A percentile compares a stretch with the other conserved stretches of the same genome.
Conservation (phyloP, 1,140 invertebrate species). For the Elysia chlorotica region DNA sequence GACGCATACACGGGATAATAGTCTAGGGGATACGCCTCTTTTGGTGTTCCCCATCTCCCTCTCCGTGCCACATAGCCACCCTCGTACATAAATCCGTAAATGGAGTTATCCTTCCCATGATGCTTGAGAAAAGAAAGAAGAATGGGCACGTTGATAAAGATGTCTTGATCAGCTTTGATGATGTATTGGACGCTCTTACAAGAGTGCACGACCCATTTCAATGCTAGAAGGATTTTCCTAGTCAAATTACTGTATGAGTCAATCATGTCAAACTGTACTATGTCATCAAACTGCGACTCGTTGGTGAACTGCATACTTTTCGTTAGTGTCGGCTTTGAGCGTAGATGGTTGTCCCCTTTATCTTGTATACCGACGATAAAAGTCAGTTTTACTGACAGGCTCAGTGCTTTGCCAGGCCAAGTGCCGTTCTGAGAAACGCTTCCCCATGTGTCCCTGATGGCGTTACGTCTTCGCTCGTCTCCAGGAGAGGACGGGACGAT, state of each 20-base stretch:
- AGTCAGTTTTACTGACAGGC: too few species aligned
- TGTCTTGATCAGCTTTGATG: constrained; percentile 67
- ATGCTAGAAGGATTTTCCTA: constrained; percentile 10
- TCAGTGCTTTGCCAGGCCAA: too few species aligned
- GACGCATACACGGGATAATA: constrained; percentile 47
- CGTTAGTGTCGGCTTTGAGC: not conserved
- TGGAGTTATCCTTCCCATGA: constrained; percentile 13
- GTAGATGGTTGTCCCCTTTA: not conserved
- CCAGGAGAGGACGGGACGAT: too few species aligned
- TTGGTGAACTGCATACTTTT: not conserved
- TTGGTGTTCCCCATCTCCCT: constrained; percentile 39
- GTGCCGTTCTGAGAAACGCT: too few species aligned
- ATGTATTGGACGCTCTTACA: constrained; percentile 59
- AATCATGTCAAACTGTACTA: constrained; percentile 16
- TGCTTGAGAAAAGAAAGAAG: constrained; percentile 32
- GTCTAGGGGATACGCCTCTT: constrained; percentile 36
- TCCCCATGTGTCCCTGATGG: too few species aligned
- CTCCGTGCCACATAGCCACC: constrained; percentile 29
- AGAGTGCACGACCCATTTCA: not conserved
- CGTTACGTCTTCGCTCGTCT: too few species aligned
- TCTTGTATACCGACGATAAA: too few species aligned
- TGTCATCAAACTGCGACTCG: not conserved
- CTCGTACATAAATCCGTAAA: constrained; percentile 29
- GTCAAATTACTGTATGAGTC: constrained; percentile 16
- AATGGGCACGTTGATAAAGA: constrained; percentile 62